Base-by-base conservation (phyloP, 2,797 vertebrate species). In the Syndactyla subalaris region DNA sequence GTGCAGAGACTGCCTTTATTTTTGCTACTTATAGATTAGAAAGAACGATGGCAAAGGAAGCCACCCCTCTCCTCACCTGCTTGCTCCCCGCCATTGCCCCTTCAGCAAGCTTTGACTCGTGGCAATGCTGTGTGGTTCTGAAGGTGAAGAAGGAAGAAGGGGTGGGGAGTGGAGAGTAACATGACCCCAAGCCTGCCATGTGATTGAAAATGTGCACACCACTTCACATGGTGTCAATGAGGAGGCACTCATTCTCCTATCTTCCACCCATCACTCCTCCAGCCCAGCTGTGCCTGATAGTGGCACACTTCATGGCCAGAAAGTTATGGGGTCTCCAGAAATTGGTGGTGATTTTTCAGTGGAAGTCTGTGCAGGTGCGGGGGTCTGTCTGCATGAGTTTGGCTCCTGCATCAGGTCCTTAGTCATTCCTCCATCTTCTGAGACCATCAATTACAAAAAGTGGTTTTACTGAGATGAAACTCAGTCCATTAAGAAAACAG, bases 71-170 rank as follows among this genome's bases (percentile, higher is more conserved):
- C 93, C 95, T 97, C 96, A 96, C 94, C 96, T 96, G 96, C 92
- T 93, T 95, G 92, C 96, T 97, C 86, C 96, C 96, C 57, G 96
- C 96, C 95, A 92, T 94, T 92, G 85, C 84, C 94, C 88, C 96
- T 94, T 88, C 94, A 95, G 85, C 79, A 95, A 95, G 91, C 94
- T 89, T 94, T 85, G 93, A 94, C 91, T 96, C 63, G 95, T 95
- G 96, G 95, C 96, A 97, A 96, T 94, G 95, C 94, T 95, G 95
- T 93, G 80, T 90, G 93, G 74, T 89, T 96, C 96, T 96, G 95
- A 95, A 97, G 93, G 94, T 95, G 95, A 95, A 97, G 95, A 94
- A 96, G 96, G 94, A 96, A 97, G 90, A 93, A 96, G 95, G 94
- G 96, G 95, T 93, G 95, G 96, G 93, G 90, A 95, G 76, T 81